Evolutionary conservation across 2,888 invertebrate species (phyloP).

Genomic region (Balanococcus diminutus): DNA sequence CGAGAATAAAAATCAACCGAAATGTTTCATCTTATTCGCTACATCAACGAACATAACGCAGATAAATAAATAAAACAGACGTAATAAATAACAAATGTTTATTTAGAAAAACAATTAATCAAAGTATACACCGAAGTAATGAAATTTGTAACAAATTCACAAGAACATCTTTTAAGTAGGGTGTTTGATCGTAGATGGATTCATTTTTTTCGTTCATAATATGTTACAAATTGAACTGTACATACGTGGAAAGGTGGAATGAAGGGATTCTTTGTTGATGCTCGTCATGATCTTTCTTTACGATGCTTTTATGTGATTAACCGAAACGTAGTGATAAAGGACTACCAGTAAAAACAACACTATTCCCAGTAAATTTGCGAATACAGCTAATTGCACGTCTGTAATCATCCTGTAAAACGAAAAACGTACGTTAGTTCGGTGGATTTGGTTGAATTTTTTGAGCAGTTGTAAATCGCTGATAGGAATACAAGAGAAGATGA

Average conservation of each 20-base stretch:
- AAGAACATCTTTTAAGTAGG: neutral
- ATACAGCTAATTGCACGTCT: constrained; percentile 93
- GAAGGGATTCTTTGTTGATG: neutral
- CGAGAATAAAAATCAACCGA: neutral
- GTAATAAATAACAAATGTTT: neutral
- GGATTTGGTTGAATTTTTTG: neutral
- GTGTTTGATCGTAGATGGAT: neutral
- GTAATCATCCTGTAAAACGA: constrained; percentile 78
- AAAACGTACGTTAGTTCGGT: neutral
- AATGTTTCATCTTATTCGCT: neutral
- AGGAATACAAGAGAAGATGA: neutral
- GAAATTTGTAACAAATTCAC: neutral
- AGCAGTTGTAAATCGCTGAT: neutral
- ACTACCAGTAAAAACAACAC: constrained; percentile 92
- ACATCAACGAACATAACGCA: no score
- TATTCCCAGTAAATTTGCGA: constrained; percentile 94
- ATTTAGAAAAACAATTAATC: neutral
- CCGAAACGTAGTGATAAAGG: constrained; percentile 90
- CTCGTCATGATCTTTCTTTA: neutral
- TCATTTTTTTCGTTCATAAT: neutral
- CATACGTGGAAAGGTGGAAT: neutral
- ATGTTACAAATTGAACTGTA: neutral
- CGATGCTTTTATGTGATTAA: constrained; percentile 61
- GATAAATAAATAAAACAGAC: neutral
- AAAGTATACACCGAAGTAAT: neutral